A percentile compares a stretch with the other conserved stretches of the same genome.
Evolutionary conservation across 2,888 invertebrate genomes (phyloP).

Genomic region (Euzophera pinguis): DNA sequence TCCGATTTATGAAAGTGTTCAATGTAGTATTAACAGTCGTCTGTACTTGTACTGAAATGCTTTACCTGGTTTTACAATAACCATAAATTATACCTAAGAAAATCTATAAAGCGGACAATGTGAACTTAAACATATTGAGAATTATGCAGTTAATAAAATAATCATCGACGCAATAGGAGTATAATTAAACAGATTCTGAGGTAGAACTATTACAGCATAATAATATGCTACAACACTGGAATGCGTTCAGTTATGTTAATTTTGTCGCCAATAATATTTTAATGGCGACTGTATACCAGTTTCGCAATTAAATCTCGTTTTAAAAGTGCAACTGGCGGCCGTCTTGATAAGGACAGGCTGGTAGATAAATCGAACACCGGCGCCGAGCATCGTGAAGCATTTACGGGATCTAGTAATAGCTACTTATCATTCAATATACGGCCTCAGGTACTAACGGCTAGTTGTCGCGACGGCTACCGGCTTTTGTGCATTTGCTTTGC

Average conservation of each 20-base stretch:
- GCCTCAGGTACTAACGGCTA: conserved; percentile 51
- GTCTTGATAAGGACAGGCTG: conserved; percentile 29
- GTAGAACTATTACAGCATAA: conserved; percentile 31
- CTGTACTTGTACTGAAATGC: background rate
- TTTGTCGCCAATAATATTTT: conserved; percentile 47
- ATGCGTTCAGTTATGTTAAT: conserved; percentile 37
- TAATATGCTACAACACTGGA: conserved; percentile 30
- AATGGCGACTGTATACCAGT: conserved; percentile 41
- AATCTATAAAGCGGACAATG: no score
- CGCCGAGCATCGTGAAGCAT: conserved; percentile 41
- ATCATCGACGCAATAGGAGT: background rate
- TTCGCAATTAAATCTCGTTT: conserved; percentile 32
- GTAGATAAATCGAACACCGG: conserved; percentile 42
- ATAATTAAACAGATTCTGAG: background rate
- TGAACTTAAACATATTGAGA: no score
- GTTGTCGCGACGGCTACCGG: conserved; percentile 63
- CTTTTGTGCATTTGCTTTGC: conserved; percentile 27
- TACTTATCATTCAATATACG: conserved; percentile 63
- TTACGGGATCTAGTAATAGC: conserved; percentile 40
- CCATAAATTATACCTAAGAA: no score
- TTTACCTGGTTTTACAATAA: no score
- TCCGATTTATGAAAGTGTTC: conserved; percentile 32
- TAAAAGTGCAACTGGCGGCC: conserved; percentile 3
- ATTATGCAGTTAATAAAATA: no score
- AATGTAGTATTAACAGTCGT: conserved; percentile 13